Base-by-base conservation (phyloP, 2,888 invertebrate species). In the Lasioglossum marginatum region DNA sequence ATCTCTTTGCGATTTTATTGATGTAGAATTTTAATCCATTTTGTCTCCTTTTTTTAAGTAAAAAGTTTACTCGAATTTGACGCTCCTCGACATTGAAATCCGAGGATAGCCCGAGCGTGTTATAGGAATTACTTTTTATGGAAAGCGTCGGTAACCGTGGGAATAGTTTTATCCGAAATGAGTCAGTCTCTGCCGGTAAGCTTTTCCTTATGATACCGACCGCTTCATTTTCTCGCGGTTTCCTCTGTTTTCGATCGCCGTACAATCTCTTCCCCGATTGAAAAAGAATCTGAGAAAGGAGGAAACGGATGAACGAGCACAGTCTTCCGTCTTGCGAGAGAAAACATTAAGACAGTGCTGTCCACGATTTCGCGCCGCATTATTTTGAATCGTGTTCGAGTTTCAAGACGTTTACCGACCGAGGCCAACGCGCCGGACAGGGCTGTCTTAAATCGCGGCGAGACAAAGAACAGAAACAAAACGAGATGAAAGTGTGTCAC, bases 241-340 rank as follows among this genome's bases (percentile, higher is more conserved):
- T 19, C 52, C 19, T n/a, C 19, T 10, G 23, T 8, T 52, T n/a
- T 23, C 52, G 6, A 8, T 3, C 31, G 40, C n/a, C 37, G 40
- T 2, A 52, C 31, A 27, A 45, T 48, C n/a, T 12, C 19, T 34
- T 5, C 16, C 27, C 19, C 23, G 16, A 27, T 45, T 10, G 23
- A 57, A 12, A 37, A 57, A 48, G 70, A 72, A 74, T 74, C 72
- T 68, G 81, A 72, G 45, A 23, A 66, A 57, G 71, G 63, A 40
- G 40, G 70, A 82, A 71, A 71, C 76, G 74, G 57, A 66, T 5
- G 52, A 76, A 77, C 27, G 77, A 45, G 66, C 77, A 12, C 83
- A 85, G 90, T 91, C 87, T 90, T 90, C 90, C 91, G 87, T 87
- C 83, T 76, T 81, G 86, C 78, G 80, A 75, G 52, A 27, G 40